These are phyloP conservation scores for Drosophila rubida DNA, from an alignment of 2,888 invertebrate species.

Conservation along the genomic window DNA sequence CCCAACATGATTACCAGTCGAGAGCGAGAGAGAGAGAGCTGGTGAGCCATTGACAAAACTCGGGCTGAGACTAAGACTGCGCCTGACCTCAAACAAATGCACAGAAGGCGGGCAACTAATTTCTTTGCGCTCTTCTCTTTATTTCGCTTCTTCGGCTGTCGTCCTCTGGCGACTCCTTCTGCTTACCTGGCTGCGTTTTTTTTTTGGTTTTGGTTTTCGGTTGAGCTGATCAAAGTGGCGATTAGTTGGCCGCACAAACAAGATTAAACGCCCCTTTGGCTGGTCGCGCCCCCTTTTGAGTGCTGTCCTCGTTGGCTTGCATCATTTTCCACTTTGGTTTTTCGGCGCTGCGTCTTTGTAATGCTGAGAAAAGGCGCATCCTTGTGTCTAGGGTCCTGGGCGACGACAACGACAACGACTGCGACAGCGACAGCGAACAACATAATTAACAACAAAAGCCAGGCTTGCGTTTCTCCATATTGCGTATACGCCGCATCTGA, in stretches of 20 bases:
- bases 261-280: constrained; percentile 62
- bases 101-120: constrained; percentile 25
- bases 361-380: constrained; percentile 54
- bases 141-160: background rate
- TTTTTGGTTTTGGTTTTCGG: constrained; percentile 1
- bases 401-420: too few relatives aligned
- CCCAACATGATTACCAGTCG: background rate
- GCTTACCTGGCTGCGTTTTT: constrained; percentile 12
- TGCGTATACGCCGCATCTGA: constrained; percentile 62
- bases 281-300: constrained; percentile 17
- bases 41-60: background rate
- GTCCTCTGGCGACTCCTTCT: background rate
- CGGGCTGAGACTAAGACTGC: background rate
- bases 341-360: background rate
- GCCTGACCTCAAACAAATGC: constrained; percentile 22
- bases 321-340: background rate
- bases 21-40: background rate
- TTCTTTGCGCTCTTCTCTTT: background rate
- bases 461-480: constrained; percentile 18
- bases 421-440: constrained; percentile 48
- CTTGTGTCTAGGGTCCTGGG: constrained; percentile 39
- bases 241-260: constrained; percentile 64
- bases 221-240: constrained; percentile 55
- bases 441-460: constrained; percentile 57
- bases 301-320: background rate